Base-by-base conservation (phyloP, 1,140 invertebrate genomes). In the Lepidotrigona ventralis region DNA sequence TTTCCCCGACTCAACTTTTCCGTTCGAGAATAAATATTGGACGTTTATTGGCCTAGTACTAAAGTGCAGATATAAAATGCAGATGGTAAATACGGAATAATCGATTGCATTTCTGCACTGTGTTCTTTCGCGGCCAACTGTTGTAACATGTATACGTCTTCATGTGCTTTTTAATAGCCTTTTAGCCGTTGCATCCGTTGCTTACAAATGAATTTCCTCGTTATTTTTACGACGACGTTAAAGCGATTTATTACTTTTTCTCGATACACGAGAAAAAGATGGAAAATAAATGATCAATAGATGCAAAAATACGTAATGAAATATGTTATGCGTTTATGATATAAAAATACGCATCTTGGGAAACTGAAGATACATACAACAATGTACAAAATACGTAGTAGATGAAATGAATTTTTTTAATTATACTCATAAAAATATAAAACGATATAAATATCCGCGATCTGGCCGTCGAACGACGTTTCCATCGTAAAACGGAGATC, bases 131-230 rank as follows among this genome's bases (percentile, higher is more conserved):
- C 23, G n/a, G n/a, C 46, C 26, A 23, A 33, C 17, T 26, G 23
- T 23, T 2, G 23, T 23, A 11, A 17, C 21, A 15, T 19, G 11
- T 23, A 23, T 58, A 46, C 70, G 19, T 19, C 9, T 19, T 26
- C 26, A n/a, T 29, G 19, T 5, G 6, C 19, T 72, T 54, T 71
- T 51, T 26, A 19, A 71, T 1, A 9, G 6, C 0, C 71, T 29
- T 51, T 26, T 21, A 19, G 29, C 17, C 26, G 2, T 51, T 3
- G 6, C 51, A 19, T 73, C 17, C 12, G 5, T 51, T 12, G 46
- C 1, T 6, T n/a, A 33, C 21, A 5, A 23, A 71, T 66, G 71
- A 72, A 82, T 82, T 58, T 39, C 46, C 8, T 81, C 56, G 53
- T 78, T 14, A 58, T 29, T 21, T 53, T 53, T 71, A 53, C 46